phyloP scores from a whole-genome alignment of 2,113 vertebrate species.

The Hepsetus odoe region DNA sequence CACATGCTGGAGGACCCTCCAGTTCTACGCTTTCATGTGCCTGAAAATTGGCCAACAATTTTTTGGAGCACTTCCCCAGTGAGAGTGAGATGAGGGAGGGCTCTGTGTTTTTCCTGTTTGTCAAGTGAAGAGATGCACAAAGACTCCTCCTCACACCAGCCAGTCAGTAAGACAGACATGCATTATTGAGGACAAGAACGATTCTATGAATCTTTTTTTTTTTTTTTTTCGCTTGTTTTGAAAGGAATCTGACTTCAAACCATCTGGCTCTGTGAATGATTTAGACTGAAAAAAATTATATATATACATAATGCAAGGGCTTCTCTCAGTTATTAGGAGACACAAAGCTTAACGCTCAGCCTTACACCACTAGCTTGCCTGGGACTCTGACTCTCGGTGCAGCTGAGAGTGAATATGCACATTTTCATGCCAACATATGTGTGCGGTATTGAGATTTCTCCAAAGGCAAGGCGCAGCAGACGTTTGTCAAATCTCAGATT shows the following conservation, averaged over 20 bases:
- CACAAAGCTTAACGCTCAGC: neutral
- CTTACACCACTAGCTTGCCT: neutral
- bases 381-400: neutral
- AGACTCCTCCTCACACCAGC: neutral
- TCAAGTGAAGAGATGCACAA: neutral
- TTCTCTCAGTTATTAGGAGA: constrained; percentile 7
- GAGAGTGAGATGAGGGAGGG: neutral
- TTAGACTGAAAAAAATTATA: neutral
- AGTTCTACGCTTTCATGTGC: constrained; percentile 48
- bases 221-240: neutral
- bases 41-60: constrained; percentile 48
- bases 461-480: constrained; percentile 13
- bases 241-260: constrained; percentile 22
- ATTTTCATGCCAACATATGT: neutral
- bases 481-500: neutral
- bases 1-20: constrained; percentile 45
- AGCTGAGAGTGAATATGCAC: neutral
- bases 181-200: neutral
- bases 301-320: neutral
- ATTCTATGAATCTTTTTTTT: neutral
- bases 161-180: constrained; percentile 4
- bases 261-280: constrained; percentile 12
- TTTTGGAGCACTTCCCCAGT: constrained; percentile 28
- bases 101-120: neutral
- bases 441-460: neutral